Conservation (phyloP, 2,888 invertebrate species). For the Anodontia alba region DNA sequence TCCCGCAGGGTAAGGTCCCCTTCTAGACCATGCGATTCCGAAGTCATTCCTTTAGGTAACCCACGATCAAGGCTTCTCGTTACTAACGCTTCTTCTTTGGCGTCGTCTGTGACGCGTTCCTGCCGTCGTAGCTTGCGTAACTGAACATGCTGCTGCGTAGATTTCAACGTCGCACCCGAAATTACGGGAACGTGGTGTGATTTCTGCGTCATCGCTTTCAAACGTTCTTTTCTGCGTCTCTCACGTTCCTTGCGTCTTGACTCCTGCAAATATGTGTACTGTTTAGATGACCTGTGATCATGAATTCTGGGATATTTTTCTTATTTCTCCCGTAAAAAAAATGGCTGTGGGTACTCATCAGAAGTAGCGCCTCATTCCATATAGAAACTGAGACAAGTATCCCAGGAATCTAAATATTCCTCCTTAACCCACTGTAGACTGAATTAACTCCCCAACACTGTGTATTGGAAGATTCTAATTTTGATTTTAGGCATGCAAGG, state of each 20-base stretch:
- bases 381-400: too few species aligned
- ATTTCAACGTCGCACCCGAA: neutral
- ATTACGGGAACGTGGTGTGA: neutral
- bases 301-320: too few species aligned
- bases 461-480: too few species aligned
- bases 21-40: neutral
- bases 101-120: neutral
- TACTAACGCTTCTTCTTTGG: neutral
- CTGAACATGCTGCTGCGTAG: neutral
- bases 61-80: neutral
- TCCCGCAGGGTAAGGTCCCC: neutral
- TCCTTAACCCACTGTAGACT: too few species aligned
- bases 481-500: too few species aligned
- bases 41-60: neutral
- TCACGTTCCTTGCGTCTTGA: neutral
- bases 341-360: too few species aligned
- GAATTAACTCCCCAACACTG: too few species aligned
- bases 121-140: neutral
- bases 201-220: constrained; percentile 2
- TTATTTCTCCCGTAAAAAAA: too few species aligned
- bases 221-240: constrained; percentile 5
- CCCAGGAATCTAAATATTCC: too few species aligned
- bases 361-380: too few species aligned
- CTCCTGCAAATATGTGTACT: constrained; percentile 3
- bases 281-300: too few species aligned